These are phyloP conservation scores for Lasioglossum figueresi DNA, from an alignment of 2,888 invertebrate genomes.

Conservation along the genomic window DNA sequence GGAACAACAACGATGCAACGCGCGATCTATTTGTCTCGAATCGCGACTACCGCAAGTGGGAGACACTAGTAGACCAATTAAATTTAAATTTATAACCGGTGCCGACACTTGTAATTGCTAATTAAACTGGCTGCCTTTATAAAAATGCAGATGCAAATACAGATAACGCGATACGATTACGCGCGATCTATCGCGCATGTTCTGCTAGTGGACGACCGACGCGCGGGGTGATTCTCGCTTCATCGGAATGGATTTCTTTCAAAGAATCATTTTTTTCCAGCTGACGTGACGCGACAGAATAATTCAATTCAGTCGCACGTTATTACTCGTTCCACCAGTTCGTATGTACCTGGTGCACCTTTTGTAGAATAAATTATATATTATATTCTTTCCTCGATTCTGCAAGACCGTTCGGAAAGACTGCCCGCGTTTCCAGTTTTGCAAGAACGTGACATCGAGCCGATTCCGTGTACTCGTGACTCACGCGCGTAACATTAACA, in stretches of 20 bases:
- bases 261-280: neutral
- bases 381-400: neutral
- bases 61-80: neutral
- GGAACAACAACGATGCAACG: neutral
- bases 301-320: neutral
- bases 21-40: neutral
- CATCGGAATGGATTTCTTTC: neutral
- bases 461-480: neutral
- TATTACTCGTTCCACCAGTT: too few species aligned
- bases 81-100: conserved; percentile 36
- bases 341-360: neutral
- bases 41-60: neutral
- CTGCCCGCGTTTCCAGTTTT: neutral
- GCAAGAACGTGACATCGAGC: neutral
- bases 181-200: neutral
- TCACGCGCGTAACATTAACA: neutral
- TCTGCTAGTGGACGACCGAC: neutral
- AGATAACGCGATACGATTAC: neutral
- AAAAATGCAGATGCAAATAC: neutral
- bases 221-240: neutral
- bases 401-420: neutral
- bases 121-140: conserved; percentile 8
- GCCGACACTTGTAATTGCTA: conserved; percentile 16
- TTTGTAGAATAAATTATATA: neutral
- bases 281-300: neutral